Conservation (phyloP, 35 echinoderm and acorn worm species). For the Stichopus chloronotus region DNA sequence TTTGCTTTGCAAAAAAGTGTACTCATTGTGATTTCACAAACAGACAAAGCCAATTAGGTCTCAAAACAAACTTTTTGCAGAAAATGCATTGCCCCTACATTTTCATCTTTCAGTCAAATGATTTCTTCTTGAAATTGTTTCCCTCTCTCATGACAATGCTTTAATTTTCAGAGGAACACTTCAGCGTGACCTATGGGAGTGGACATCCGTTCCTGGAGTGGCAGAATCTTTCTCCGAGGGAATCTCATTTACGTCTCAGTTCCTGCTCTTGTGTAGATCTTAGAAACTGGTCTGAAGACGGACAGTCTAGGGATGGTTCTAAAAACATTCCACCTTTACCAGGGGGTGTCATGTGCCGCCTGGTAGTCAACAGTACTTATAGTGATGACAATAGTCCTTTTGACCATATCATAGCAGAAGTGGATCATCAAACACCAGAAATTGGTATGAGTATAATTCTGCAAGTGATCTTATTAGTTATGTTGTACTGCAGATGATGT, state of each 20-base stretch:
- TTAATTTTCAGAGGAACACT: neutral
- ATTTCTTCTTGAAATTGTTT: no score
- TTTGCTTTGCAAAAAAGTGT: no score
- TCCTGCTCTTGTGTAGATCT: neutral
- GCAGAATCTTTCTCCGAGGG: neutral
- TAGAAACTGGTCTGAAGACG: neutral
- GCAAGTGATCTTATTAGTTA: no score
- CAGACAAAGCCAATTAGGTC: no score
- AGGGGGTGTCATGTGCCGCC: neutral
- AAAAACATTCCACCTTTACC: neutral
- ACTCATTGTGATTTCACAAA: no score
- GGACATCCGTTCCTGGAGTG: neutral
- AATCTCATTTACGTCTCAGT: neutral
- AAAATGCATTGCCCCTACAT: no score
- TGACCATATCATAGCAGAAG: neutral
- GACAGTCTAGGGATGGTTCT: neutral
- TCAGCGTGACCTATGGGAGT: neutral
- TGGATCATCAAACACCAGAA: neutral
- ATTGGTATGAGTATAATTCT: neutral
- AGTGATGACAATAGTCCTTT: neutral
- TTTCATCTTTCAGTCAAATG: no score
- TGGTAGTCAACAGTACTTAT: neutral
- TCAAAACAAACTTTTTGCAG: no score
- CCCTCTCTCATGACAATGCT: no score
- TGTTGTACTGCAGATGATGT: no score